phyloP scores from a whole-genome alignment of 2,113 vertebrate species.

The Limanda limanda region DNA sequence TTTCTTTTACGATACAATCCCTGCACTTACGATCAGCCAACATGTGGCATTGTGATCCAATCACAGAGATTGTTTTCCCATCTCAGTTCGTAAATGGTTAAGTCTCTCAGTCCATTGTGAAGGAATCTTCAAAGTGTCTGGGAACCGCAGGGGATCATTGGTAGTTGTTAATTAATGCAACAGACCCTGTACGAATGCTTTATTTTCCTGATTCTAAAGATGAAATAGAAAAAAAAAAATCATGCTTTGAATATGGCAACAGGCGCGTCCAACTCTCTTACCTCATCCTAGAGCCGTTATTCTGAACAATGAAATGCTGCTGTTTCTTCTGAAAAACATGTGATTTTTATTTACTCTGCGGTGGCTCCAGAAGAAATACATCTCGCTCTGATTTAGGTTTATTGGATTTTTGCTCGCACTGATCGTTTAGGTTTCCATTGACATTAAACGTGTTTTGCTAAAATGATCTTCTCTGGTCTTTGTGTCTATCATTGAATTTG shows the following conservation, averaged over 20 bases:
- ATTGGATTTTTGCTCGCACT: conserved; percentile 66
- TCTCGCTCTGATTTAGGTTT: conserved; percentile 55
- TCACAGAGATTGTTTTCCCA: conserved; percentile 62
- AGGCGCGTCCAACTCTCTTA: conserved; percentile 65
- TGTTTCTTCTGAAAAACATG: conserved; percentile 62
- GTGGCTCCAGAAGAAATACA: conserved; percentile 59
- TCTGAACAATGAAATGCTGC: conserved; percentile 66
- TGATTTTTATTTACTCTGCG: conserved; percentile 65
- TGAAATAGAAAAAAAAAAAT: conserved; percentile 35
- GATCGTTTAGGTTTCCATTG: conserved; percentile 74
- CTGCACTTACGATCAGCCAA: conserved; percentile 75
- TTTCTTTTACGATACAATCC: conserved; percentile 75
- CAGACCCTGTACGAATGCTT: conserved; percentile 65
- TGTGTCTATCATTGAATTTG: conserved; percentile 61
- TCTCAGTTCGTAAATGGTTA: conserved; percentile 75
- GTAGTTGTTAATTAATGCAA: conserved; percentile 79
- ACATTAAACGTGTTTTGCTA: conserved; percentile 64
- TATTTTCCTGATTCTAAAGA: conserved; percentile 71
- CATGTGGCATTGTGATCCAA: conserved; percentile 80
- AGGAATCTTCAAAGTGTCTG: conserved; percentile 76
- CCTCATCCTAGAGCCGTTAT: conserved; percentile 63
- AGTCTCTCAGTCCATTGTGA: conserved; percentile 76
- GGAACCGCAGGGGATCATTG: conserved; percentile 75
- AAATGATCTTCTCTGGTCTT: conserved; percentile 70
- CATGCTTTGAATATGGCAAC: conserved; percentile 69